Evolutionary conservation across 2,113 vertebrate species (phyloP).

Genomic region (Syngnathus typhle): DNA sequence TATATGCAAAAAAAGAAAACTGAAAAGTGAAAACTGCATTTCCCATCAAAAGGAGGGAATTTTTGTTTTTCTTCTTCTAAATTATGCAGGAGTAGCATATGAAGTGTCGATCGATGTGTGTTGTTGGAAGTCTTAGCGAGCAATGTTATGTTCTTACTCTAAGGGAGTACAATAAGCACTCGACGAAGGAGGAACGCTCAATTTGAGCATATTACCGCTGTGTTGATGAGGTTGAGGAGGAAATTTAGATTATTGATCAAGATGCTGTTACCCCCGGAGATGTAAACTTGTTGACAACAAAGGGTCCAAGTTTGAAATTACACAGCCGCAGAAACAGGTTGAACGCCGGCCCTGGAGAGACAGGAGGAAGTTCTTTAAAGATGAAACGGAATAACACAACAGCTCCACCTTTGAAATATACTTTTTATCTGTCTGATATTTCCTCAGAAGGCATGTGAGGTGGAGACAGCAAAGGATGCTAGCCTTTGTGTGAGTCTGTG

Average conservation of each 20-base stretch:
- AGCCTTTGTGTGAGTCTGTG: not conserved
- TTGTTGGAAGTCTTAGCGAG: not conserved
- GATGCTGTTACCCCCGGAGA: slow-evolving; percentile 75
- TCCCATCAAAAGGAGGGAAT: not conserved
- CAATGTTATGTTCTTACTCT: not conserved
- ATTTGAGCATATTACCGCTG: slow-evolving; percentile 35
- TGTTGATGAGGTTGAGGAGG: slow-evolving; percentile 27
- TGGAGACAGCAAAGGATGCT: slow-evolving; percentile 18
- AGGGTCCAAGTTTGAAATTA: slow-evolving; percentile 77
- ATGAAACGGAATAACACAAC: slow-evolving; percentile 23
- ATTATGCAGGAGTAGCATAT: not conserved
- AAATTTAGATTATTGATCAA: slow-evolving; percentile 49
- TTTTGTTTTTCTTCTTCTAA: not conserved
- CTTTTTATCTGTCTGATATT: slow-evolving; percentile 1
- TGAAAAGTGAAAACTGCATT: not conserved
- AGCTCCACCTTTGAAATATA: slow-evolving; percentile 24
- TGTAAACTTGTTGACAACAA: slow-evolving; percentile 79
- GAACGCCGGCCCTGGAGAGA: slow-evolving; percentile 77
- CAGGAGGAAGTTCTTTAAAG: slow-evolving; percentile 40
- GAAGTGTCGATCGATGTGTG: not conserved
- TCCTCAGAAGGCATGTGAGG: slow-evolving; percentile 14
- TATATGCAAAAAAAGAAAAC: not conserved
- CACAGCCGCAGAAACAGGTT: slow-evolving; percentile 80
- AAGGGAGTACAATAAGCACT: not conserved
- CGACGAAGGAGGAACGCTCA: slow-evolving; percentile 16